Conservation (phyloP, 2,797 vertebrate genomes). For the Sandelia bainsii region DNA sequence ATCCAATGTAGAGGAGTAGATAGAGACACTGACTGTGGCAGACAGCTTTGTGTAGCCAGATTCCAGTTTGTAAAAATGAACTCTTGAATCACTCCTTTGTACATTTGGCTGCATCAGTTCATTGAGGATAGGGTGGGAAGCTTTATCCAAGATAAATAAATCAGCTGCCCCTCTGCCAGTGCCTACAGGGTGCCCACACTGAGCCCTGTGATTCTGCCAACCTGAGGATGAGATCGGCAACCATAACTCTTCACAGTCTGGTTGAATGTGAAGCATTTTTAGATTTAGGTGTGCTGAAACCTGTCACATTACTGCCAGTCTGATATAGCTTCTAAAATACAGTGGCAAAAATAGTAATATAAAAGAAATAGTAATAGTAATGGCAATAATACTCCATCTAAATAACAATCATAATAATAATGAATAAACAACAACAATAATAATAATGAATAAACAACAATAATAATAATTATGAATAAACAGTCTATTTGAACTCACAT, state of each 20-base stretch:
- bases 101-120: conserved; percentile 36
- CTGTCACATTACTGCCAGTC: conserved; percentile 10
- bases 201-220: conserved; percentile 36
- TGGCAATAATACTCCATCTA: too few relatives aligned
- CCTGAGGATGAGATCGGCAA: conserved; percentile 21
- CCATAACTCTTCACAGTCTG: conserved; percentile 30
- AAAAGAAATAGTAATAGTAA: too few relatives aligned
- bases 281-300: conserved; percentile 22
- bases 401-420: too few relatives aligned
- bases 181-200: conserved; percentile 33
- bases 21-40: conserved; percentile 17
- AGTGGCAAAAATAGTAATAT: too few relatives aligned
- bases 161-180: conserved; percentile 27
- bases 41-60: conserved; percentile 22
- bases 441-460: too few relatives aligned
- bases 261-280: conserved; percentile 14
- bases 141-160: conserved; percentile 53
- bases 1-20: neutral
- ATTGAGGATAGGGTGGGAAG: conserved; percentile 33
- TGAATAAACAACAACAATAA: too few relatives aligned
- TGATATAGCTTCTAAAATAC: too few relatives aligned
- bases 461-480: too few relatives aligned
- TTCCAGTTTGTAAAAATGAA: conserved; percentile 37
- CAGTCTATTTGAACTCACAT: too few relatives aligned
- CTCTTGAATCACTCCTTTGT: conserved; percentile 34